phyloP scores from a whole-genome alignment of 1,140 invertebrate species.

The Thaumetopoea pityocampa region DNA sequence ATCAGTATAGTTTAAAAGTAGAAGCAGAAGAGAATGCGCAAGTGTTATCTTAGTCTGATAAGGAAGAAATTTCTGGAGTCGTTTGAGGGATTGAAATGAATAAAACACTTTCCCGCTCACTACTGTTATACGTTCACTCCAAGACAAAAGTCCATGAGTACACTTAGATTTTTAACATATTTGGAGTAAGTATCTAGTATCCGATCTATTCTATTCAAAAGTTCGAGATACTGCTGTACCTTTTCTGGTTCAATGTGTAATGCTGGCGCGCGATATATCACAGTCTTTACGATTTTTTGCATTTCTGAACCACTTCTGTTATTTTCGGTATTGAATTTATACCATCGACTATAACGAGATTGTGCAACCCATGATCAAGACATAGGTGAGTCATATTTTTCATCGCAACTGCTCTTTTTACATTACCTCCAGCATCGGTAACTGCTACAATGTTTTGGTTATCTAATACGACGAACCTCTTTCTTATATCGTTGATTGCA shows the following conservation, averaged over 20 bases:
- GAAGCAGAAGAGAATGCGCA: too few species aligned
- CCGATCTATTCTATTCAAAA: background rate
- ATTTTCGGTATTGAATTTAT: slow-evolving; percentile 10
- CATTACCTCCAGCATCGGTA: slow-evolving; percentile 1
- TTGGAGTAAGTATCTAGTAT: too few species aligned
- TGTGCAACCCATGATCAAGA: slow-evolving; percentile 13
- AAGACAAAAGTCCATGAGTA: too few species aligned
- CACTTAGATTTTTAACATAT: too few species aligned
- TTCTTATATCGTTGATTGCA: background rate
- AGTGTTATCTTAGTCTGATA: too few species aligned
- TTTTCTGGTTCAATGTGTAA: slow-evolving; percentile 4
- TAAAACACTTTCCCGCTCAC: too few species aligned
- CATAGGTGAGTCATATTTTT: slow-evolving; percentile 12
- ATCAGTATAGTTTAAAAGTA: too few species aligned
- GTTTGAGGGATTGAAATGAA: too few species aligned
- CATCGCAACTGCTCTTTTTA: slow-evolving; percentile 1
- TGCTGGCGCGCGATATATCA: slow-evolving; percentile 3
- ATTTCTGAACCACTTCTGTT: slow-evolving; percentile 5
- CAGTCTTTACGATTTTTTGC: slow-evolving; percentile 15
- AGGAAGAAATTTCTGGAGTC: too few species aligned
- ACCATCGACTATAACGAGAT: slow-evolving; percentile 13
- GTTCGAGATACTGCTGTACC: slow-evolving; percentile 3
- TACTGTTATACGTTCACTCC: too few species aligned
- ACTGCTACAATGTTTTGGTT: slow-evolving; percentile 10
- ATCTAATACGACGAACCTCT: background rate